Base-by-base conservation (phyloP, 1,140 invertebrate genomes). In the Grapholita molesta region DNA sequence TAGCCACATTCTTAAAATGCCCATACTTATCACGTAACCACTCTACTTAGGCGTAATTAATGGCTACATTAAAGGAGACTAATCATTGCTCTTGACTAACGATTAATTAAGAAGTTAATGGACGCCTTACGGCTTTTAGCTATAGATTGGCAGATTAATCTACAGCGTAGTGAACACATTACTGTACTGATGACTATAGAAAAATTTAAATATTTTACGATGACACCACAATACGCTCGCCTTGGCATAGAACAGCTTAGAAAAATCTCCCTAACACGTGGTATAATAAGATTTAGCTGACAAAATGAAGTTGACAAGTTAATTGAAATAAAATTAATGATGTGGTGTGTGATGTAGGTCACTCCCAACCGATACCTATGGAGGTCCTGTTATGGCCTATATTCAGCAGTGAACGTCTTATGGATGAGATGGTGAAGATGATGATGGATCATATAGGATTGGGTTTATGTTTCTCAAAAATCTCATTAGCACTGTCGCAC, bases 251-350 rank as follows among this genome's bases (percentile, higher is more conserved):
- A 55, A 55, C 8, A 25, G 52, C 52, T 2, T 2, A 55, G 9
- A 55, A 28, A 18, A 52, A 52, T 8, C 21, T 11, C 23, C 24
- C 24, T 52, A 23, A 23, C 8, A 12, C 23, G 53, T 57, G 25
- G 55, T 30, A 42, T n/a, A 21, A 48, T 18, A 5, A 21, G 25
- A 15, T 61, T 28, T 3, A n/a, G 25, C 11, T 61, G 55, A 61
- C n/a, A 28, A 28, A 61, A 8, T 28, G n/a, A 61, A 61, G 12
- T 23, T 61, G 55, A 61, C 55, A 61, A 18, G 55, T 61, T 61
- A 61, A 61, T 61, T 61, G 55, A 61, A 32, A 30, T n/a, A 21
- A 61, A 25, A 61, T 61, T 25, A 61, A n/a, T 61, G 55, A 61
- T 61, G 42, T 48, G 24, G 25, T 28, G 28, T 28, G n/a, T n/a